Evolutionary conservation across 1,140 invertebrate genomes (phyloP), one percentile per base, ranked within the genome.

Genomic region (Apis laboriosa): DNA sequence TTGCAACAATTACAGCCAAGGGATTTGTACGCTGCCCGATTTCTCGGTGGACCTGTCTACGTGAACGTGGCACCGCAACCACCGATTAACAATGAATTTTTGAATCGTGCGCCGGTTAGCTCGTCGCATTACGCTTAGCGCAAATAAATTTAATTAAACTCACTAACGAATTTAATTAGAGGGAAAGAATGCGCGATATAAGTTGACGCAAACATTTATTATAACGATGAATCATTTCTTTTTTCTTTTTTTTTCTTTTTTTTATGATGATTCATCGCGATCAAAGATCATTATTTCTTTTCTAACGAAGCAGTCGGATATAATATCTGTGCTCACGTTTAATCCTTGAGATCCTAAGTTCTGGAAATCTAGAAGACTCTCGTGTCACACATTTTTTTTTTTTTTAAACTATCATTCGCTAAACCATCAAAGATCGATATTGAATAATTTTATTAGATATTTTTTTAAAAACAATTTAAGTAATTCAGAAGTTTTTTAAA

Each of bases 41-140:
- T 67, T 28, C 72, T 81, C 72, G 71, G n/a, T 67, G 72, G 51
- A 58, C n/a, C 53, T 75, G 61, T 67, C n/a, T n/a, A 55, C 63
- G 75, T 53, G 49, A 53, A 43, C 21, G 71, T 19, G n/a, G 34
- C 17, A 51, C 79, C 72, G 70, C 79, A 81, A 58, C 72, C 79
- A 17, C 63, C 63, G 72, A 66, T 81, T 81, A 81, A 75, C 79
- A 58, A 75, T 56, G 72, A 67, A 81, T 81, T 81, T 81, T 75
- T 81, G 21, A 66, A 7, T n/a, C 24, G 3, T 28, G 60, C 24
- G 8, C 28, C 34, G 34, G 34, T 43, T 43, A 61, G 70, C 19
- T 19, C 43, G 24, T 60, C 61, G 67, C 67, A 56, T 7, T 28
- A 9, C 67, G 11, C 34, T 53, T 0, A 2, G 43, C 8, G 56